These are phyloP conservation scores for Tenebrio molitor DNA, from an alignment of 1,140 invertebrate genomes.

Conservation along the genomic window DNA sequence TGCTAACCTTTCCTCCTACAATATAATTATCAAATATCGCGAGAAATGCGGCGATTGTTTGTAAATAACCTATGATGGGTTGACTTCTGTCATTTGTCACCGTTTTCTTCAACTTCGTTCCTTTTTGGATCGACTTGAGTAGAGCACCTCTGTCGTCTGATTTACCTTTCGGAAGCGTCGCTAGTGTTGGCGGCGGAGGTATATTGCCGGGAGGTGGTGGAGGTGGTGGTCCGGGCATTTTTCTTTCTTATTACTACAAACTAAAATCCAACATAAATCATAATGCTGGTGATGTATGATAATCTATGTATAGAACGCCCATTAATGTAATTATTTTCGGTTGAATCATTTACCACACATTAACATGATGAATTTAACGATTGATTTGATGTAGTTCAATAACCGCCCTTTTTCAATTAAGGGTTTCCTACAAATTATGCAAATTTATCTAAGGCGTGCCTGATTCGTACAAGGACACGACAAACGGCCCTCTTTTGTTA, in stretches of 20 bases:
- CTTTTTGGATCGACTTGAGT: slow-evolving; percentile 86
- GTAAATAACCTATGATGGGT: slow-evolving; percentile 73
- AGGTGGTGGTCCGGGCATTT: slow-evolving; percentile 70
- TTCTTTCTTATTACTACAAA: slow-evolving; percentile 41
- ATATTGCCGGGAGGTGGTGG: slow-evolving; percentile 72
- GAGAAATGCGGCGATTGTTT: background rate
- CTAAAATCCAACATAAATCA: slow-evolving; percentile 27
- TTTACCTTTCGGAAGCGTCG: slow-evolving; percentile 66
- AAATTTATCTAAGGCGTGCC: slow-evolving; percentile 4
- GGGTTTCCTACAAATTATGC: slow-evolving; percentile 9
- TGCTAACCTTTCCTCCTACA: slow-evolving; percentile 57
- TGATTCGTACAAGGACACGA: background rate
- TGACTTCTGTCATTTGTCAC: slow-evolving; percentile 91
- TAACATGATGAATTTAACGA: slow-evolving; percentile 31
- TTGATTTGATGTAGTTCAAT: slow-evolving; percentile 24
- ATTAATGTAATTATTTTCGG: slow-evolving; percentile 33
- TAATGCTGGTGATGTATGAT: background rate
- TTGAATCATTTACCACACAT: slow-evolving; percentile 34
- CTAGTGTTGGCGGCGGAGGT: slow-evolving; percentile 72
- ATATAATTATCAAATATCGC: slow-evolving; percentile 25
- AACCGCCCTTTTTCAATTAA: slow-evolving; percentile 26
- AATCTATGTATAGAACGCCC: slow-evolving; percentile 28
- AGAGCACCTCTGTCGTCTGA: slow-evolving; percentile 77
- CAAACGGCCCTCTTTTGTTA: background rate
- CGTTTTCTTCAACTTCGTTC: slow-evolving; percentile 86